Percentiles rank a stretch among this genome's conserved stretches.
Evolutionary conservation across 2,797 vertebrate genomes (phyloP).

Genomic region (Gymnodraco acuticeps): DNA sequence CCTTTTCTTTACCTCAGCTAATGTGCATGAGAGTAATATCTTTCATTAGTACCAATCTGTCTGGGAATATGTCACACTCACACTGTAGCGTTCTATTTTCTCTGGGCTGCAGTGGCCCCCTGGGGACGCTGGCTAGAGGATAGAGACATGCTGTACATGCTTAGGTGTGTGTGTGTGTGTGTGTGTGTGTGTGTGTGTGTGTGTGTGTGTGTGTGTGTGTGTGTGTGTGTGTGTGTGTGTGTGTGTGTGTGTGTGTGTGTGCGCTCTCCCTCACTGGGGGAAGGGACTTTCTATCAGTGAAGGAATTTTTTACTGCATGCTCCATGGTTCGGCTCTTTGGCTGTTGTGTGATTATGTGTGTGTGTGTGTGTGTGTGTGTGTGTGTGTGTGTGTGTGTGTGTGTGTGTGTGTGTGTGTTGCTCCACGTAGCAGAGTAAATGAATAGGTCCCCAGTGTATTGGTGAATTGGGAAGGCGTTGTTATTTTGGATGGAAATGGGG

Average conservation of each 20-base stretch:
- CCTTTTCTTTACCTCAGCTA: constrained; percentile 74
- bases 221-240: no score
- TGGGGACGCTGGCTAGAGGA: constrained; percentile 62
- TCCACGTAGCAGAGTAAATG: constrained; percentile 60
- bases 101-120: constrained; percentile 68
- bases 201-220: constrained; percentile 27
- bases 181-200: constrained; percentile 20
- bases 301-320: constrained; percentile 72
- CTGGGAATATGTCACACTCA: constrained; percentile 70
- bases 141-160: constrained; percentile 63
- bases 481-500: constrained; percentile 48
- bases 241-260: constrained; percentile 16
- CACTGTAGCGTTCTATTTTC: constrained; percentile 42
- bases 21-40: constrained; percentile 75
- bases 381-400: constrained; percentile 16
- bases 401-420: constrained; percentile 31
- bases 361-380: background rate
- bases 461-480: constrained; percentile 62
- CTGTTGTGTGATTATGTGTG: constrained; percentile 2
- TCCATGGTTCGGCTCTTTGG: constrained; percentile 66
- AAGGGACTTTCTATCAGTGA: constrained; percentile 73
- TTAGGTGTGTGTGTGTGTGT: constrained; percentile 32
- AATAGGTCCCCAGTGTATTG: constrained; percentile 69
- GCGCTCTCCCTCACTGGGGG: constrained; percentile 58
- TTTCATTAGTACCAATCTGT: constrained; percentile 77